These are phyloP conservation scores for Machimus atricapillus DNA, from an alignment of 2,888 invertebrate genomes.

Conservation along the genomic window DNA sequence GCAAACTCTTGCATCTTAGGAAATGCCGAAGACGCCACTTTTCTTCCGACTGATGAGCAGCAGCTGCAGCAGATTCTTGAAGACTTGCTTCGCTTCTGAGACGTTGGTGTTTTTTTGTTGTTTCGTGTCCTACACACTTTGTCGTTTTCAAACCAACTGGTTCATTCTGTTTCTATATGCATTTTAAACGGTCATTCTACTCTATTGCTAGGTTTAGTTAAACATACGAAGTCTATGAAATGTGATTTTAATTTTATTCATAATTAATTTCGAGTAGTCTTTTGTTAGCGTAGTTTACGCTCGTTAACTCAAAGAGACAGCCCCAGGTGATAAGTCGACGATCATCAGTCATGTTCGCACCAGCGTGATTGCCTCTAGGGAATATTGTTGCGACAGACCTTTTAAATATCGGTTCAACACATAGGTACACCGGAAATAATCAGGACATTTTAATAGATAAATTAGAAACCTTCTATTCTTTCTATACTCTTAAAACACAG, in stretches of 20 bases:
- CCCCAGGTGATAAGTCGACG: not conserved
- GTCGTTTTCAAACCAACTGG: constrained; percentile 24
- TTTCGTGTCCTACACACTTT: constrained; percentile 27
- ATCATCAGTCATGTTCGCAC: not conserved
- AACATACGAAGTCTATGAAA: constrained; percentile 45
- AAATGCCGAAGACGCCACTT: not conserved
- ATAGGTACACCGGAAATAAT: constrained; percentile 18
- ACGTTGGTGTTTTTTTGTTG: constrained; percentile 19
- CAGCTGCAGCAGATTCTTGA: not conserved
- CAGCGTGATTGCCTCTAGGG: not conserved
- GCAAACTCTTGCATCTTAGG: not conserved
- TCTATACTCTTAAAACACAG: not conserved
- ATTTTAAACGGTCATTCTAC: constrained; percentile 13
- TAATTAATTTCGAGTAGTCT: constrained; percentile 28
- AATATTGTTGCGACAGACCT: not conserved
- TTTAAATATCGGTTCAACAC: not conserved
- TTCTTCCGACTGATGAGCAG: not conserved
- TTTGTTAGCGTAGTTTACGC: not conserved
- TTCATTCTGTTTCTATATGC: constrained; percentile 7
- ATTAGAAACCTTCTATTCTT: not conserved
- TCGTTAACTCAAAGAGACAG: not conserved
- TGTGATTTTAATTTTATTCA: constrained; percentile 47
- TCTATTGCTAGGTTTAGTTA: constrained; percentile 1
- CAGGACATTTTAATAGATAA: constrained; percentile 8
- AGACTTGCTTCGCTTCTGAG: not conserved